Evolutionary conservation across 2,113 vertebrate genomes (phyloP), one percentile per base, ranked within the genome.

Genomic region (Hepsetus odoe): DNA sequence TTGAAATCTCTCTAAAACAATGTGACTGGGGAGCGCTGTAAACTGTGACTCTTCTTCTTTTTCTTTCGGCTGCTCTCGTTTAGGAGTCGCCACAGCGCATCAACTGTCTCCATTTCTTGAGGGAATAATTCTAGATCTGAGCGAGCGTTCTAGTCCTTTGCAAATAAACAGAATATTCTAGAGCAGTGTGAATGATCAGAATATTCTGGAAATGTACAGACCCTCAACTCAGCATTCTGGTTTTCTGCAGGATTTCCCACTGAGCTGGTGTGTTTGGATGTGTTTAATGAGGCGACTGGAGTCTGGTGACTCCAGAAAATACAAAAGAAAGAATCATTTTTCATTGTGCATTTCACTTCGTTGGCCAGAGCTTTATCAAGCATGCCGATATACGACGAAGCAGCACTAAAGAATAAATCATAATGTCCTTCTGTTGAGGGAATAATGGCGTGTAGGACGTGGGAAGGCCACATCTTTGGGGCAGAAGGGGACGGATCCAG

Each of bases 401-500:
- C 55, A 28, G 22, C 53, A 69, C 8, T 11, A 42, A 26, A 78
- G 59, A 58, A 53, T 72, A 67, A 66, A 72, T 59, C 61, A 42
- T 30, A 42, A 49, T 33, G 51, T 61, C 24, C 58, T 40, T 5
- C 16, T 33, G 28, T 26, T 64, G 32, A 35, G 14, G 35, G 49
- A 46, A 49, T 59, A 30, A 74, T 59, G 11, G 18, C 11, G 65
- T 70, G 66, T 65, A 26, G 76, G 65, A 26, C 70, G 77, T 51
- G 53, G 74, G 70, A 77, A 76, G 70, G 38, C 87, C 85, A 80
- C 83, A 86, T 86, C 80, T 81, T 82, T 75, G 82, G 89, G 91
- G 92, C 59, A 86, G 83, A 89, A 91, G 91, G 72, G 85, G 91
- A 93, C 87, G 93, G 92, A 94, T 93, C 89, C 79, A 77, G 89